Conservation (phyloP, 1,140 invertebrate genomes). For the Rhagoletis zephyria region DNA sequence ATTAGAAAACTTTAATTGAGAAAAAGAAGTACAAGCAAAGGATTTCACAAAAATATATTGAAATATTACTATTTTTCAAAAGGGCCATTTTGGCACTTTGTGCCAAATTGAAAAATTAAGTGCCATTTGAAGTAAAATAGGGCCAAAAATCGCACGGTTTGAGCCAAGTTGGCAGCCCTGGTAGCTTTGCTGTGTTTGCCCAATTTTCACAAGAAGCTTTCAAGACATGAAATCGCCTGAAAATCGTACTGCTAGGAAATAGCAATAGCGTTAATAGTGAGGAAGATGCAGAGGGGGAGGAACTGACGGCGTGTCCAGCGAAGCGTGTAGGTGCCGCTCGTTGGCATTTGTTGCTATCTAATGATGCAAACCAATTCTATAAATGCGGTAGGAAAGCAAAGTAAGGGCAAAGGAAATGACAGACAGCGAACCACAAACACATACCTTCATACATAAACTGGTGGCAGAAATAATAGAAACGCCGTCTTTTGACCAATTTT, state of each 20-base stretch:
- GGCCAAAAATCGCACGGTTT: no score
- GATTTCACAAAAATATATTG: no score
- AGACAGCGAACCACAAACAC: neutral
- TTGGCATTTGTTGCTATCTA: constrained; percentile 30
- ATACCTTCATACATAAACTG: neutral
- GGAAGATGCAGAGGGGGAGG: neutral
- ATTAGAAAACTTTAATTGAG: no score
- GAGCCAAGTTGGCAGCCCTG: no score
- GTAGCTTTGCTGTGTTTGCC: no score
- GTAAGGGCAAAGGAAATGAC: neutral
- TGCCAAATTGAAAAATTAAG: no score
- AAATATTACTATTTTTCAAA: no score
- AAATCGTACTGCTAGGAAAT: neutral
- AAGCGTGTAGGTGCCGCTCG: constrained; percentile 18
- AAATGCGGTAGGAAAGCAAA: neutral
- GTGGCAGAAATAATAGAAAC: neutral
- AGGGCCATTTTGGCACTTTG: no score
- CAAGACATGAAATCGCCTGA: constrained; percentile 2
- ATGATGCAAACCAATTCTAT: constrained; percentile 46
- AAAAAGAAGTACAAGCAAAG: no score
- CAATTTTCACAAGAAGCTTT: neutral
- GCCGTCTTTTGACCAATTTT: no score
- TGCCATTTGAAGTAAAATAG: no score
- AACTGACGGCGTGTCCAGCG: neutral
- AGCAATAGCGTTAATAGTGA: neutral